Percentiles rank a stretch among this genome's conserved stretches.
These are phyloP conservation scores for Alethe castanea DNA, from an alignment of 2,113 vertebrate species.

Conservation along the genomic window DNA sequence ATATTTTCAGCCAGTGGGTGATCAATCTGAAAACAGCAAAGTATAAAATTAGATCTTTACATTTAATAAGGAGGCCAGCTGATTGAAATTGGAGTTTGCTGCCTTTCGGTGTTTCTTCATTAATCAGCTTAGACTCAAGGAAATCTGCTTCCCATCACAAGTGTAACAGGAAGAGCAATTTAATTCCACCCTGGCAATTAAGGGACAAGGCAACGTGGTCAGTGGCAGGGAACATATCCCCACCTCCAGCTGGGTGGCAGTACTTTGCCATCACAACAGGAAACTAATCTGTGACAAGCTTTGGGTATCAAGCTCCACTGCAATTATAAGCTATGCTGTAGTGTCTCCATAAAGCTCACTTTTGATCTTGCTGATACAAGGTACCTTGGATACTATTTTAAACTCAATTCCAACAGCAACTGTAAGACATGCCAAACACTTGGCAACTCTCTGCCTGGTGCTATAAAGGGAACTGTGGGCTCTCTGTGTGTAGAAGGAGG, in stretches of 20 bases:
- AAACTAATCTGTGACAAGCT: constrained; percentile 65
- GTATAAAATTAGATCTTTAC: constrained; percentile 75
- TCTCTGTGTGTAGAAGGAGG: constrained; percentile 37
- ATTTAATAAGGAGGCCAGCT: constrained; percentile 71
- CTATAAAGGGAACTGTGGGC: constrained; percentile 63
- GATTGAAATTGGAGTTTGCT: constrained; percentile 61
- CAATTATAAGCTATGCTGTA: background rate
- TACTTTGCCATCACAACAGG: constrained; percentile 76
- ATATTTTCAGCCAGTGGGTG: constrained; percentile 92
- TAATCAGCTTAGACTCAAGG: constrained; percentile 75
- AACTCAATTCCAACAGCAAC: constrained; percentile 40
- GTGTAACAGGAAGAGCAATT: constrained; percentile 79
- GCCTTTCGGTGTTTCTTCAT: constrained; percentile 69
- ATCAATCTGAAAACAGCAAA: constrained; percentile 84
- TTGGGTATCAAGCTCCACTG: constrained; percentile 15
- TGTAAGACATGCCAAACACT: constrained; percentile 51
- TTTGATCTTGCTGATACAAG: constrained; percentile 21
- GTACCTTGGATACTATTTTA: constrained; percentile 49
- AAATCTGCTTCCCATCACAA: constrained; percentile 75
- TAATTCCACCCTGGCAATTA: constrained; percentile 80
- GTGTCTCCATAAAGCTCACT: constrained; percentile 22
- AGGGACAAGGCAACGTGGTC: constrained; percentile 71
- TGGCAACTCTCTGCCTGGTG: constrained; percentile 46
- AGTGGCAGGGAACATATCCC: constrained; percentile 71
- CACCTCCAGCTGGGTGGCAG: constrained; percentile 74